Evolutionary conservation across 2,113 vertebrate genomes (phyloP), one percentile per base, ranked within the genome.

Genomic region (Lota lota): DNA sequence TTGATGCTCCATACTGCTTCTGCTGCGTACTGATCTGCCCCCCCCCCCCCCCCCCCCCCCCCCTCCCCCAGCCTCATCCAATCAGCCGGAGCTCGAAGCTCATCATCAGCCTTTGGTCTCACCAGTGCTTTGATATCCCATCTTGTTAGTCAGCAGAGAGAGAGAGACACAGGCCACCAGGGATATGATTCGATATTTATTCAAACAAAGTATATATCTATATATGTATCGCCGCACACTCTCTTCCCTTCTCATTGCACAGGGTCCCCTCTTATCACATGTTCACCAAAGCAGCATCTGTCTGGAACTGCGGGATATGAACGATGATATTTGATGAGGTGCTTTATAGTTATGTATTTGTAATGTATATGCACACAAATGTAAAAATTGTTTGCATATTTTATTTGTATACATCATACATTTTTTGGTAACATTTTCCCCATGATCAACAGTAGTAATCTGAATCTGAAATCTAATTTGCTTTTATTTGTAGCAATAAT

Each of bases 81-180:
- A 87, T 89, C 88, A 89, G 70, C 53, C 54, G 0, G 57, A 79
- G 80, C 79, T 84, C 79, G 76, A 72, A 78, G 81, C 79, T 76
- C 75, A 77, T 79, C 76, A 50, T 63, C 78, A 81, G 75, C 68
- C 77, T 78, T 73, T 84, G 68, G 63, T 82, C 54, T 77, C 17
- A 12, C 12, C 54, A 60, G 60, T 22, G 19, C 84, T 88, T 83
- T 85, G 83, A 87, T 80, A 81, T 74, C 28, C 19, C 51, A n/a
- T 74, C 72, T 85, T 81, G 84, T 87, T 83, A 80, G 84, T 67
- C 47, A 64, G 70, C 20, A 11, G 40, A 47, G 40, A 11, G 11
- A 47, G 40, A 14, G 40, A 68, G 63, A 68, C 28, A 50, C 59
- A 72, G 68, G 74, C 74, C 57, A 66, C 20, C 3, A 71, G 70